A percentile compares a stretch with the other conserved stretches of the same genome.
These are phyloP conservation scores for Gymnogyps californianus DNA, from an alignment of 2,113 vertebrate genomes.

Conservation along the genomic window DNA sequence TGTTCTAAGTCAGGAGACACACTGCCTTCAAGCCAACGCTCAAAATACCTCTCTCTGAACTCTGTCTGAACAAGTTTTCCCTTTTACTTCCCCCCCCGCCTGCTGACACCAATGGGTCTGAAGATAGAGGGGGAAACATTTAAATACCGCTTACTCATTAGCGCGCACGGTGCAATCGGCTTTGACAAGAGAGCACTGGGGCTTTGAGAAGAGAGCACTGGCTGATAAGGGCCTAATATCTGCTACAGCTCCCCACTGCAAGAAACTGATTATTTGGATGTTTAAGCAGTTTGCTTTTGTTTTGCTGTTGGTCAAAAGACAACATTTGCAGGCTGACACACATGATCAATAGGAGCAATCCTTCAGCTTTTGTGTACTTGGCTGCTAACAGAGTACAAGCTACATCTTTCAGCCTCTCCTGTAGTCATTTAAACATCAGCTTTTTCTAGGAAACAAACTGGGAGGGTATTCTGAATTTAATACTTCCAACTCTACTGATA, in stretches of 20 bases:
- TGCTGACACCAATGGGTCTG: not conserved
- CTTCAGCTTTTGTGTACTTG: not conserved
- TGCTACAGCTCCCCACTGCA: not conserved
- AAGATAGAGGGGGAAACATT: no score
- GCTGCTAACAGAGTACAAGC: not conserved
- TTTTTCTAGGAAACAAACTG: not conserved
- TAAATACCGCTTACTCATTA: not conserved
- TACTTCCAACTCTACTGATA: not conserved
- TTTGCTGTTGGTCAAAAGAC: not conserved
- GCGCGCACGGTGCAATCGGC: not conserved
- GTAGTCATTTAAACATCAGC: not conserved
- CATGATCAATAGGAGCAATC: not conserved
- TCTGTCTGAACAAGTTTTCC: not conserved
- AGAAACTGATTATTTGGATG: not conserved
- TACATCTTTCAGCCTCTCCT: not conserved
- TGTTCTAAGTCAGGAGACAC: not conserved
- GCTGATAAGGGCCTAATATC: not conserved
- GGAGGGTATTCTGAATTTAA: not conserved
- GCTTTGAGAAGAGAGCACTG: not conserved
- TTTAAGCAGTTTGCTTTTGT: not conserved
- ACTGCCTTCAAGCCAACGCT: not conserved
- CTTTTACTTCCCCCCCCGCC: no score
- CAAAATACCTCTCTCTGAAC: not conserved
- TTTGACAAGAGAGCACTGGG: not conserved
- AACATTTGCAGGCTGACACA: not conserved